phyloP scores from a whole-genome alignment of 1,140 invertebrate species.

The Drosophila tristis region DNA sequence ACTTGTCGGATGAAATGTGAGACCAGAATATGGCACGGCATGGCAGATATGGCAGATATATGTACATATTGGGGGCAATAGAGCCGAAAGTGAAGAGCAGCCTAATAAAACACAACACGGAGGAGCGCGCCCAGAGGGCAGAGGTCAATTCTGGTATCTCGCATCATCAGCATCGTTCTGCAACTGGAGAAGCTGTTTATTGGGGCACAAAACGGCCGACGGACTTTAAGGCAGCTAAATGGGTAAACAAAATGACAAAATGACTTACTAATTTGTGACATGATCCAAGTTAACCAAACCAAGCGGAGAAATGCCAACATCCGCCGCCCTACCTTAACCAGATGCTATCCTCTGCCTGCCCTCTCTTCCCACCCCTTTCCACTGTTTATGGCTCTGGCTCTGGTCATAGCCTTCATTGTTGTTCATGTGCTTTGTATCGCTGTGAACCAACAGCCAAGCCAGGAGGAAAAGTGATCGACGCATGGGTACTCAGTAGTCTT shows the following conservation, averaged over 20 bases:
- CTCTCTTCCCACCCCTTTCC: not conserved
- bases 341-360: constrained; percentile 21
- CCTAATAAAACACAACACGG: constrained; percentile 46
- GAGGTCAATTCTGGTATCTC: constrained; percentile 28
- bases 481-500: not conserved
- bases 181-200: not conserved
- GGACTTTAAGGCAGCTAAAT: constrained; percentile 44
- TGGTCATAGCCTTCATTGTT: constrained; percentile 30
- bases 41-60: constrained; percentile 26
- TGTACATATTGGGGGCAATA: constrained; percentile 42
- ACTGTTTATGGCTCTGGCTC: constrained; percentile 24
- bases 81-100: constrained; percentile 45
- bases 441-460: constrained; percentile 12
- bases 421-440: constrained; percentile 43
- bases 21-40: constrained; percentile 27
- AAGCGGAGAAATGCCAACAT: constrained; percentile 48
- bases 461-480: not conserved
- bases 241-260: constrained; percentile 54
- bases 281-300: constrained; percentile 74
- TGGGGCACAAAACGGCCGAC: no score
- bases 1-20: constrained; percentile 42
- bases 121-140: constrained; percentile 13
- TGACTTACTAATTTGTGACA: constrained; percentile 82
- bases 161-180: not conserved
- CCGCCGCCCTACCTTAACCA: constrained; percentile 36